phyloP scores from a whole-genome alignment of 1,140 invertebrate genomes.

The Diabrotica virgifera region DNA sequence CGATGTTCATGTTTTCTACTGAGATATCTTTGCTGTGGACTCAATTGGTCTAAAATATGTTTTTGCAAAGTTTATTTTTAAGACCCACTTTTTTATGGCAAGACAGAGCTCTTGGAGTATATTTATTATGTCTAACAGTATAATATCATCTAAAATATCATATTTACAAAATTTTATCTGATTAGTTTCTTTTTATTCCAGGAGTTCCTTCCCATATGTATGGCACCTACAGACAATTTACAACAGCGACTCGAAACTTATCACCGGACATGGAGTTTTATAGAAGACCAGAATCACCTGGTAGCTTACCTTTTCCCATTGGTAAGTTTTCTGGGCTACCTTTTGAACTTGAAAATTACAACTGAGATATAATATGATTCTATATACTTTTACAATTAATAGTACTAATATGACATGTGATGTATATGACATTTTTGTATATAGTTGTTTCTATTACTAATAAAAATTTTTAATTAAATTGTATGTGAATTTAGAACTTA shows the following conservation, averaged over 20 bases:
- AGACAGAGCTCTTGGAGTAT: too few species aligned
- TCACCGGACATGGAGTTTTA: slow-evolving; percentile 31
- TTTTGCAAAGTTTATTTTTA: too few species aligned
- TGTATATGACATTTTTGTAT: neutral
- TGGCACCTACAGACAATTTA: slow-evolving; percentile 47
- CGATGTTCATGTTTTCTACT: too few species aligned
- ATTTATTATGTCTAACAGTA: too few species aligned
- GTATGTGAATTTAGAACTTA: neutral
- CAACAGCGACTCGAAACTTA: slow-evolving; percentile 32
- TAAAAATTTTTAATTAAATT: neutral
- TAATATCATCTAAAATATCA: too few species aligned
- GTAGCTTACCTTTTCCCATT: slow-evolving; percentile 22
- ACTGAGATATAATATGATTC: slow-evolving; percentile 15
- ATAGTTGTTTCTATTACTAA: neutral
- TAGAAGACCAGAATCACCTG: slow-evolving; percentile 31
- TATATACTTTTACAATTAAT: slow-evolving; percentile 6
- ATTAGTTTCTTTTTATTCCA: slow-evolving; percentile 23
- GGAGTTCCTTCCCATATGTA: slow-evolving; percentile 49
- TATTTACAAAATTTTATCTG: too few species aligned
- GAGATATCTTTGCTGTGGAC: too few species aligned
- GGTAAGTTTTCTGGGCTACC: slow-evolving; percentile 40
- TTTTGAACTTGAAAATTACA: slow-evolving; percentile 30
- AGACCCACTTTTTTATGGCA: too few species aligned
- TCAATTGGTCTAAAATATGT: too few species aligned
- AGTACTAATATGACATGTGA: slow-evolving; percentile 6